Evolutionary conservation across 30 jellyfish, hydroid and myxozoan species (phyloP).

Genomic region (Aurelia coerulea): DNA sequence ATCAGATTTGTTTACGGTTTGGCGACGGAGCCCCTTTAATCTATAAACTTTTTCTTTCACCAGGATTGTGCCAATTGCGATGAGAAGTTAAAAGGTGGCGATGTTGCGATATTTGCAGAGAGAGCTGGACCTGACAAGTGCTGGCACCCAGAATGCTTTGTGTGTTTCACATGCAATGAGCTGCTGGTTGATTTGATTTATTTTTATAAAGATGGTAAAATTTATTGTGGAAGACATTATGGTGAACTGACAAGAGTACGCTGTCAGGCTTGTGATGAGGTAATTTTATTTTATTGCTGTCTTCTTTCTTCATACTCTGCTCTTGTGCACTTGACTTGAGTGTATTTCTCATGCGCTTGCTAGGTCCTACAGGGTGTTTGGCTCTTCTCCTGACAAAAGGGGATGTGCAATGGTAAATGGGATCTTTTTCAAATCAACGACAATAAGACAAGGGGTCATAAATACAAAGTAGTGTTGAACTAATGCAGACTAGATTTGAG

Average conservation of each 20-base stretch:
- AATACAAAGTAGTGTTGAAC: no score
- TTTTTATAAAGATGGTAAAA: conserved; percentile 78
- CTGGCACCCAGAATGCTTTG: conserved; percentile 97
- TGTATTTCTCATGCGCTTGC: no score
- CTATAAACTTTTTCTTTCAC: not conserved
- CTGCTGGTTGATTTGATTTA: conserved; percentile 82
- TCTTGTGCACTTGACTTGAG: no score
- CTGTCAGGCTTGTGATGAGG: conserved; percentile 99
- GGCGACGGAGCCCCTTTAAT: no score
- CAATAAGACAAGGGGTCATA: no score
- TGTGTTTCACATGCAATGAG: conserved; percentile 85
- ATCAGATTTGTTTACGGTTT: no score
- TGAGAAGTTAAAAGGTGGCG: conserved; percentile 76
- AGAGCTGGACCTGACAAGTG: conserved; percentile 88
- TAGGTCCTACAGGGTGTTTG: no score
- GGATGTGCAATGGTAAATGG: no score
- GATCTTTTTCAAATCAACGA: no score
- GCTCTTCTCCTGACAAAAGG: no score
- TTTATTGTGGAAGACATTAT: conserved; percentile 97
- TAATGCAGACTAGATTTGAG: no score
- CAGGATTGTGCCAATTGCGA: conserved; percentile 73
- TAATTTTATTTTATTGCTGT: not conserved
- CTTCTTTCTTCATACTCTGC: no score
- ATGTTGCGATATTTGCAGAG: conserved; percentile 89
- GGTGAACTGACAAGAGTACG: conserved; percentile 96